Percentiles rank a stretch among this genome's conserved stretches.
phyloP scores from a whole-genome alignment of 2,797 vertebrate genomes.

The Epinephelus awoara region DNA sequence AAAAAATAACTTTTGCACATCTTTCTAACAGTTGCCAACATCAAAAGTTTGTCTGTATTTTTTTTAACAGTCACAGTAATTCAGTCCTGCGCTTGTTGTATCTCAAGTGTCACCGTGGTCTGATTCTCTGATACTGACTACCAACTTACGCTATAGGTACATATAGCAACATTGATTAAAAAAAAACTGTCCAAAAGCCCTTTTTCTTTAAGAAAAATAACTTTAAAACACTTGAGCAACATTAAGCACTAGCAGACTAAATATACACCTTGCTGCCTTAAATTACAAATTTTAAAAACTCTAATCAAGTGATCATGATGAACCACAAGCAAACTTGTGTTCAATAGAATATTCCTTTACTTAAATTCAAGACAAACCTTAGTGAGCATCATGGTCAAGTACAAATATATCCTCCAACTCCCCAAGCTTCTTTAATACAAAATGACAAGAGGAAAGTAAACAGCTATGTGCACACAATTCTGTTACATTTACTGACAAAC shows the following conservation, averaged over 20 bases:
- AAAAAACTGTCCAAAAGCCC: background rate
- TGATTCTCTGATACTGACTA: background rate
- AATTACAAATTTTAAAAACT: background rate
- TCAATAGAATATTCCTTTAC: background rate
- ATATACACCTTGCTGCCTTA: background rate
- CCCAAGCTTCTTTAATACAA: background rate
- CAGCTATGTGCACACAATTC: background rate
- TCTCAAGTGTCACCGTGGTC: no score
- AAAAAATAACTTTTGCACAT: no score
- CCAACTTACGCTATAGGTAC: background rate
- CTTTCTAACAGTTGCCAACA: no score
- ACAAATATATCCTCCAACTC: background rate
- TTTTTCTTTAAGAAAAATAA: background rate
- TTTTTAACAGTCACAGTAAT: no score
- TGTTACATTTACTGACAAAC: slow-evolving; percentile 11
- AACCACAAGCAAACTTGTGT: background rate
- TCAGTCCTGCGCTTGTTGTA: no score
- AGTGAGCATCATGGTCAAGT: background rate
- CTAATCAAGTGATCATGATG: background rate
- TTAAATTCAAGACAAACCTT: background rate
- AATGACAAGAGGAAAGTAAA: slow-evolving; percentile 6
- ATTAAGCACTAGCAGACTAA: background rate
- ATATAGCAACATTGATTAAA: background rate
- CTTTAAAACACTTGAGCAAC: background rate
- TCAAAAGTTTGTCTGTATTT: no score